Evolutionary conservation across 2,113 vertebrate species (phyloP).

Genomic region (Cavia aperea): DNA sequence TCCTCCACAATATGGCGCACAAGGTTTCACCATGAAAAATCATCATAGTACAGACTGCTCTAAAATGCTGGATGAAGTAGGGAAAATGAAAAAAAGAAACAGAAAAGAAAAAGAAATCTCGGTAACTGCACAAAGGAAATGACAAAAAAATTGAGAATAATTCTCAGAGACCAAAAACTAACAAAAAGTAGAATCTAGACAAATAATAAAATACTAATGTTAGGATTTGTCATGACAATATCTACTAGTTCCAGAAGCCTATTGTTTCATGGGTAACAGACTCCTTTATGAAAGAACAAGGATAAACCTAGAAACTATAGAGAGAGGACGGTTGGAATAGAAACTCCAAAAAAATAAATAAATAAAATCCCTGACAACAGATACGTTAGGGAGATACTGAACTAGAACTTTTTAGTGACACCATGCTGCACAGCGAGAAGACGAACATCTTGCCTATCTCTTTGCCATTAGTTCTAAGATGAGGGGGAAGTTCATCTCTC

Average conservation of each 20-base stretch:
- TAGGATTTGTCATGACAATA: neutral
- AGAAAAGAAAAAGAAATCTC: neutral
- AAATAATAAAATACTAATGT: neutral
- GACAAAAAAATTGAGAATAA: conserved; percentile 12
- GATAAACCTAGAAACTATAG: neutral
- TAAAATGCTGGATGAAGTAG: neutral
- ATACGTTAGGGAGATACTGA: neutral
- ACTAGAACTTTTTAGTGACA: neutral
- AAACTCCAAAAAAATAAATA: neutral
- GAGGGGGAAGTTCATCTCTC: neutral
- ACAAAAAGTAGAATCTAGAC: neutral
- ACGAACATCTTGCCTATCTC: neutral
- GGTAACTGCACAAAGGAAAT: neutral
- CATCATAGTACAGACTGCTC: neutral
- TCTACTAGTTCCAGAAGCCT: neutral
- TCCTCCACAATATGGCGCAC: neutral
- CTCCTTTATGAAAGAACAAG: neutral
- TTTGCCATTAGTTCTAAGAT: neutral
- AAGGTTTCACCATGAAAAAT: neutral
- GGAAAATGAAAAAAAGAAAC: accelerated
- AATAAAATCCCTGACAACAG: neutral
- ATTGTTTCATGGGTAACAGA: neutral
- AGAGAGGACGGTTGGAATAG: neutral
- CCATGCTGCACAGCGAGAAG: neutral
- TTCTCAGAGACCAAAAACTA: neutral